Base-by-base conservation (phyloP, 2,888 invertebrate genomes). In the Nowickia ferox region DNA sequence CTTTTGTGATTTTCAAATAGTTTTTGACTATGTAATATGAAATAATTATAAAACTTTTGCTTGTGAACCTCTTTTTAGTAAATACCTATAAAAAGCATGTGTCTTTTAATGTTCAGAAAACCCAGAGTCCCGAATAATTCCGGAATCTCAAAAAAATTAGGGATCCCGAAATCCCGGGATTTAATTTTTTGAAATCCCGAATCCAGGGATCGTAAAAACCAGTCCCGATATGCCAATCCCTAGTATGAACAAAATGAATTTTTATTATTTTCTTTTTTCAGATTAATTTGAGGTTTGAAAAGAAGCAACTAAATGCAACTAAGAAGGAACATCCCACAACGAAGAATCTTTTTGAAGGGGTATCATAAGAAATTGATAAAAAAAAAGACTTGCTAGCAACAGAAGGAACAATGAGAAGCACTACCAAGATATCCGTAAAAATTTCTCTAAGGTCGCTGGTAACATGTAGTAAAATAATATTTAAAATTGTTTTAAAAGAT, bases 211-310 rank as follows among this genome's bases (percentile, higher is more conserved):
- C n/a, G n/a, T n/a, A n/a, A n/a, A n/a, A n/a, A n/a, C n/a, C n/a
- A n/a, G n/a, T n/a, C n/a, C n/a, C n/a, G n/a, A n/a, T n/a, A n/a
- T n/a, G n/a, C n/a, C n/a, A n/a, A n/a, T n/a, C n/a, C n/a, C n/a
- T n/a, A n/a, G n/a, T n/a, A 55, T 19, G 19, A n/a, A 15, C 48
- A 15, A n/a, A 48, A 48, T 15, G 19, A 22, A 13, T 42, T 30
- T 57, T 48, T 77, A n/a, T 8, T 38, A 1, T 42, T 53, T 76
- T 22, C n/a, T 22, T 84, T 81, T 17, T 57, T 30, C 38, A 86
- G 86, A 86, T 79, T 86, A 86, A 86, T 61, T 86, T 75, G 13
- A 71, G 38, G 13, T 71, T 71, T 76, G 55, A 46, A 59, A 68
- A 10, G 61, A 63, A 55, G 51, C 66, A 79, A 63, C 15, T n/a